Evolutionary conservation across 2,113 vertebrate genomes (phyloP), one percentile per base, ranked within the genome.

Genomic region (Bujurquina vittata): DNA sequence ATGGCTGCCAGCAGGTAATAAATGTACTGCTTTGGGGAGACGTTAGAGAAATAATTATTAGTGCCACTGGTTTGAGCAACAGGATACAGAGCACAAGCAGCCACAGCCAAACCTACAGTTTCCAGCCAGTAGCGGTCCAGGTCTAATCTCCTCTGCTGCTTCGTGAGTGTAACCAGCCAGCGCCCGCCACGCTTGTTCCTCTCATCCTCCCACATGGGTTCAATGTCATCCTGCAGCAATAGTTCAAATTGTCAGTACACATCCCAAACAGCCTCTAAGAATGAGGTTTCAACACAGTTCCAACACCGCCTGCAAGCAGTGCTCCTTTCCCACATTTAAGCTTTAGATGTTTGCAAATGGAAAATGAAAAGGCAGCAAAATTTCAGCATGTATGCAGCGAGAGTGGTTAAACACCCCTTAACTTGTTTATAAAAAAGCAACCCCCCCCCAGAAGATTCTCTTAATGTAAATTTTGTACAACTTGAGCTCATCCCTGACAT

Each of bases 201-300:
- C 84, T 98, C 98, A 90, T 99, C 98, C 96, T 99, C 98, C 98
- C 98, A 99, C 98, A 99, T 99, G 77, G 98, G 98, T 65, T 99
- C 98, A 93, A 99, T 98, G 29, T 97, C 98, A 88, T 99, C 98
- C 98, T 99, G 93, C 77, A 92, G 82, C 31, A 11, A 62, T 5
- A 56, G 58, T 62, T 89, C 79, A 88, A 15, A 88, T 23, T 17
- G 74, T 91, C 76, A 90, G 65, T 43, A 73, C 73, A 65, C 23
- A 23, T 62, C 37, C 40, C 4, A 49, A 77, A 67, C 54, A 54
- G 18, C 31, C 8, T 78, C 7, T 10, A 18, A 31, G 10, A n/a
- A 37, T 14, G 7, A 65, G 10, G 7, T 26, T 58, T 73, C 22
- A 18, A 7, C 74, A 59, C 29, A 23, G 61, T 14, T 79, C 76